Evolutionary conservation across 2,113 vertebrate species (phyloP).

Genomic region (Chamaea fasciata): DNA sequence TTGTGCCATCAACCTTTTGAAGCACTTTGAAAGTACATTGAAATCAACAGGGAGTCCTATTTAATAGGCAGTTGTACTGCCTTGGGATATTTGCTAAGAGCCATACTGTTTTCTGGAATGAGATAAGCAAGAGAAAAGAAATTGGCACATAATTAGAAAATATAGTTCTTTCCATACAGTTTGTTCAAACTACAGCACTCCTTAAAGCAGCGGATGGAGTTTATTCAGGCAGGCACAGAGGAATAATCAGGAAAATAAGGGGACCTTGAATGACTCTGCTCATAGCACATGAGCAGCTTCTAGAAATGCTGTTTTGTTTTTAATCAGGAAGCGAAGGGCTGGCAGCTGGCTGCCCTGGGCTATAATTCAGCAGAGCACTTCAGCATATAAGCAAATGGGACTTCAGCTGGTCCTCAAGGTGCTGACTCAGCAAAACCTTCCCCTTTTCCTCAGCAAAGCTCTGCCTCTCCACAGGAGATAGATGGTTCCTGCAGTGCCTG

Average conservation of each 20-base stretch:
- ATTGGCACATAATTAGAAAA: neutral
- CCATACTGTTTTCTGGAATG: neutral
- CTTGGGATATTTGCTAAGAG: neutral
- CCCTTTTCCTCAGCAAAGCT: neutral
- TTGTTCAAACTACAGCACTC: neutral
- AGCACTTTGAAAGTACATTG: neutral
- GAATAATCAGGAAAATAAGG: neutral
- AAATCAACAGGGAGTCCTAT: constrained; percentile 1
- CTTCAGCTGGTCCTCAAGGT: neutral
- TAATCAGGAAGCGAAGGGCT: constrained; percentile 2
- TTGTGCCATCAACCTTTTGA: constrained; percentile 3
- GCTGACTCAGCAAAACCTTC: neutral
- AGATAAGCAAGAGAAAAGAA: neutral
- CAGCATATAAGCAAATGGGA: neutral
- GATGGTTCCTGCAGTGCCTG: too few relatives aligned
- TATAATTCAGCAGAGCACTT: constrained; percentile 13
- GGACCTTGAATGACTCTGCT: neutral
- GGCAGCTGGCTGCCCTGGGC: constrained; percentile 2
- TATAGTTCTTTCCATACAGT: neutral
- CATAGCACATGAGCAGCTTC: neutral
- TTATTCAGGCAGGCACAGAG: neutral
- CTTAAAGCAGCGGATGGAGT: neutral
- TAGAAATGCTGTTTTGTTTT: neutral
- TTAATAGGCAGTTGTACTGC: constrained; percentile 1
- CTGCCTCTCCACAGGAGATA: neutral